Percentiles rank a stretch among this genome's conserved stretches.
phyloP scores from a whole-genome alignment of 2,113 vertebrate genomes.

The Spizaetus ornatus region DNA sequence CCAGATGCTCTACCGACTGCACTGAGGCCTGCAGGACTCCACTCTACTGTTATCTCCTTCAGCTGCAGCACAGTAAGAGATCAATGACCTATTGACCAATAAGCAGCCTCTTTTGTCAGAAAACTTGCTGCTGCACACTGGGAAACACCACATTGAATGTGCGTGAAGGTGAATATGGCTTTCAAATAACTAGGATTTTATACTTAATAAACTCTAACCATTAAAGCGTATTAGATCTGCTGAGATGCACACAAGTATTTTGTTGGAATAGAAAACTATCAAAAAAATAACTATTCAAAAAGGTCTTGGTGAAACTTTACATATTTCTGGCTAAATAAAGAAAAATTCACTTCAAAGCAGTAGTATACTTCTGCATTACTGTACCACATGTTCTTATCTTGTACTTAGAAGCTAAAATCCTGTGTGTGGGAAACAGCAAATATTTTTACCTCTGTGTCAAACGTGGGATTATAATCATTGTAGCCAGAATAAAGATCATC shows the following conservation, averaged over 20 bases:
- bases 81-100: rapidly evolving
- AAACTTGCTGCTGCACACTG: background rate
- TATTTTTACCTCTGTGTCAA: constrained; percentile 86
- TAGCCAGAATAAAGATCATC: constrained; percentile 97
- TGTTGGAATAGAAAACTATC: background rate
- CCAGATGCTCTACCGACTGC: background rate
- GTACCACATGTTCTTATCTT: background rate
- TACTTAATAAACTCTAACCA: background rate
- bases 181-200: background rate
- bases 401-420: background rate
- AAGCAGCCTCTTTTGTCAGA: background rate
- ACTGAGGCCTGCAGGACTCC: background rate
- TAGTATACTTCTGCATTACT: rapidly evolving
- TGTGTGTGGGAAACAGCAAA: background rate
- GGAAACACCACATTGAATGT: background rate
- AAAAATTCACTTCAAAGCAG: background rate
- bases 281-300: background rate
- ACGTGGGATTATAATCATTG: constrained; percentile 94
- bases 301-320: background rate
- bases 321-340: background rate
- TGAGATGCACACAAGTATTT: background rate
- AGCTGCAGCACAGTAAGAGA: background rate
- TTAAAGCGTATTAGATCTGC: background rate
- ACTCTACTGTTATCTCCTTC: background rate
- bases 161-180: background rate